A percentile compares a stretch with the other conserved stretches of the same genome.
Conservation (phyloP, 2,113 vertebrate genomes). For the Nothobranchius kuhntae region DNA sequence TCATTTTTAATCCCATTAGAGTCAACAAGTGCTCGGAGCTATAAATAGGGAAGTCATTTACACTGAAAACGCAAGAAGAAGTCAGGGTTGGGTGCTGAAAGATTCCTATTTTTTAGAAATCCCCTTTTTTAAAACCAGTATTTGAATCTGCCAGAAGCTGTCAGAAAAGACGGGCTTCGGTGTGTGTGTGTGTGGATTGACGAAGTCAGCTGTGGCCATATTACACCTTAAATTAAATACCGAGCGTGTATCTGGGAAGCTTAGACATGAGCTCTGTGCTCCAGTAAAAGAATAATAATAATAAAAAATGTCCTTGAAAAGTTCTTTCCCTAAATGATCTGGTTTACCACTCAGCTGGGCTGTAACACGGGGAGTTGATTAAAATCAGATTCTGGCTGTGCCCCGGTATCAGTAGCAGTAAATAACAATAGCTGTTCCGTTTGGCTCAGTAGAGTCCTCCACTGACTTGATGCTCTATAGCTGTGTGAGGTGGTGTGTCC, state of each 20-base stretch:
- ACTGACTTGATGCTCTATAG: too few species aligned
- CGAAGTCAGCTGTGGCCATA: constrained; percentile 21
- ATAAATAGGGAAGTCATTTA: constrained; percentile 16
- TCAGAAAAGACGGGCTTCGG: constrained; percentile 12
- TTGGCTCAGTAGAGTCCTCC: too few species aligned
- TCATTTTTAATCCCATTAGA: constrained; percentile 20
- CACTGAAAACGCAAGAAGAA: neutral
- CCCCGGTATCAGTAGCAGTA: too few species aligned
- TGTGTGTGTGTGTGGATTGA: constrained; percentile 19
- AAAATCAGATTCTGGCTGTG: too few species aligned
- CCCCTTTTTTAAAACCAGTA: neutral
- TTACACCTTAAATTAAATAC: constrained; percentile 28
- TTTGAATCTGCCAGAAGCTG: constrained; percentile 16
- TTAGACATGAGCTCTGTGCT: constrained; percentile 10
- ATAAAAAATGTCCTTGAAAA: too few species aligned
- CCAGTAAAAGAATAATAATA: neutral
- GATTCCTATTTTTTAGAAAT: too few species aligned
- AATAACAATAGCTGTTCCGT: too few species aligned
- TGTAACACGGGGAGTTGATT: too few species aligned
- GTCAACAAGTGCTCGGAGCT: constrained; percentile 20
- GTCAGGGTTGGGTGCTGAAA: neutral
- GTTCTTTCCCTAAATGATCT: too few species aligned
- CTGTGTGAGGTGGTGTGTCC: too few species aligned
- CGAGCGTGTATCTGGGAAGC: constrained; percentile 24
- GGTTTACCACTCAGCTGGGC: too few species aligned